A percentile compares a stretch with the other conserved stretches of the same genome.
Evolutionary conservation across 2,113 vertebrate genomes (phyloP).

Genomic region (Microcebus lehilahytsara): DNA sequence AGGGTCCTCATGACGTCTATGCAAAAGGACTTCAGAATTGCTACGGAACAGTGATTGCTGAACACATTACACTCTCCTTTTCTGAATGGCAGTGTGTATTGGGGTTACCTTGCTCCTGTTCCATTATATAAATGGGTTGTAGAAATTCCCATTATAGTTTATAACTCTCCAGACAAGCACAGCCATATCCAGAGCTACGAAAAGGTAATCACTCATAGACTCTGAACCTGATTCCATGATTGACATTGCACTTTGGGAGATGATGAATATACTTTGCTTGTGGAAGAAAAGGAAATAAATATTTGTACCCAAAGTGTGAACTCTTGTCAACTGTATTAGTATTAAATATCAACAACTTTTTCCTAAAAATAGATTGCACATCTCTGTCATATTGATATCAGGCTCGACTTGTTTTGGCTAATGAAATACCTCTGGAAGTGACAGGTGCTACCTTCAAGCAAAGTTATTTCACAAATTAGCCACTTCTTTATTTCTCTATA

Average conservation of each 20-base stretch:
- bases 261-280: not conserved
- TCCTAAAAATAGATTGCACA: not conserved
- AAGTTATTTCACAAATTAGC: not conserved
- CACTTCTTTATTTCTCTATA: not conserved
- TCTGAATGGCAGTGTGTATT: not conserved
- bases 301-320: not conserved
- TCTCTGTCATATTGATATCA: not conserved
- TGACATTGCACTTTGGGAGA: not conserved
- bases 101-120: not conserved
- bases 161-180: not conserved
- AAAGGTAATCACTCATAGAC: not conserved
- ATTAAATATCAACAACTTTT: not conserved
- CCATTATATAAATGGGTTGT: not conserved
- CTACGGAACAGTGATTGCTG: not conserved
- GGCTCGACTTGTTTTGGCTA: not conserved
- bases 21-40: not conserved
- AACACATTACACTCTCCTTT: not conserved
- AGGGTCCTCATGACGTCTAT: not conserved
- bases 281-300: not conserved
- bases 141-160: not conserved
- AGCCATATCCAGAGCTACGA: not conserved
- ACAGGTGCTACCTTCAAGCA: not conserved
- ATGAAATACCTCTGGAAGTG: not conserved
- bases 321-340: not conserved
- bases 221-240: not conserved